Conservation (phyloP, 2,113 vertebrate species). For the Sclerurus mexicanus region DNA sequence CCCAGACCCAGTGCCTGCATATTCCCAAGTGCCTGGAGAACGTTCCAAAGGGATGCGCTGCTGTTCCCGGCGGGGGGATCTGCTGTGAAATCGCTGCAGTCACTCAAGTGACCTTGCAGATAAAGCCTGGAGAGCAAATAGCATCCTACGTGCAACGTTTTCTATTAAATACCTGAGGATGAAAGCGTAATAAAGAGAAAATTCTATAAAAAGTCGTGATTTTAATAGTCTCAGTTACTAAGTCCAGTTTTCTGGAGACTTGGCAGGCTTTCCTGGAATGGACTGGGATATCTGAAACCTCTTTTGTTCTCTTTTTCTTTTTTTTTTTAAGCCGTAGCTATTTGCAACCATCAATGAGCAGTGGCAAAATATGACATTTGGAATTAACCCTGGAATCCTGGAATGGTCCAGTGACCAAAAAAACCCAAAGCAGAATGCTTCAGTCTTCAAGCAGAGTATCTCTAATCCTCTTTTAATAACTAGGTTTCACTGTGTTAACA, state of each 20-base stretch:
- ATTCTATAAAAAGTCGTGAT: conserved; percentile 48
- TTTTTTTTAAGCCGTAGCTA: not conserved
- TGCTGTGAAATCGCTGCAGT: not conserved
- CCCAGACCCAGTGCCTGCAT: accelerated
- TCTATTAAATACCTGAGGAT: not conserved
- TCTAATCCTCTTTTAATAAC: conserved; percentile 11
- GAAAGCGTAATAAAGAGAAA: conserved; percentile 10
- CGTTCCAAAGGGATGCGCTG: not conserved
- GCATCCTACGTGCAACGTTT: not conserved
- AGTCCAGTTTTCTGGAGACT: conserved; percentile 16
- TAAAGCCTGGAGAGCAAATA: not conserved
- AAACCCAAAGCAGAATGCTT: not conserved
- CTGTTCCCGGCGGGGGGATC: accelerated
- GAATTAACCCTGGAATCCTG: conserved; percentile 11
- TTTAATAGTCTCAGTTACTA: conserved; percentile 46
- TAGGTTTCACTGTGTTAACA: not conserved
- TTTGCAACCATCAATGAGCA: not conserved
- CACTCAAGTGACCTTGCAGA: not conserved
- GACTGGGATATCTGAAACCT: conserved; percentile 29
- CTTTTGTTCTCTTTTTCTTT: not conserved
- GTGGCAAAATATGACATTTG: not conserved
- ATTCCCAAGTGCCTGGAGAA: accelerated
- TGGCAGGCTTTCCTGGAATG: conserved; percentile 34
- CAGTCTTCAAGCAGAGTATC: not conserved
- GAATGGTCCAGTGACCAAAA: not conserved